Conservation (phyloP, 2,888 invertebrate species). For the Polyommatus icarus region DNA sequence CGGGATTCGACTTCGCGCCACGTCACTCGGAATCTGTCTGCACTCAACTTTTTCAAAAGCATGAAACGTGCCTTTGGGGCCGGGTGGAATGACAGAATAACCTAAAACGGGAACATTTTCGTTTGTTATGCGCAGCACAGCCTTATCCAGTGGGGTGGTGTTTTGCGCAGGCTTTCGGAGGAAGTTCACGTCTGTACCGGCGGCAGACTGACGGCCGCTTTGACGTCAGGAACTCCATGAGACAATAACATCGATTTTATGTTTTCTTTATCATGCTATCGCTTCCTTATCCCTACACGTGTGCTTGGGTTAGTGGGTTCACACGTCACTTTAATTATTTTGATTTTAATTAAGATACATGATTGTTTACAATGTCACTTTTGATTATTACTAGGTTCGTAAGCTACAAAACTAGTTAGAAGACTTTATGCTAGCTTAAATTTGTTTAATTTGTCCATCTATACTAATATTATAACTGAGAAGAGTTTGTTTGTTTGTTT, state of each 20-base stretch:
- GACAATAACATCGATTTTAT: conserved; percentile 36
- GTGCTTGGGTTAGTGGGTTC: not conserved
- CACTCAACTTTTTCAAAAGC: not conserved
- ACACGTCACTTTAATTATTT: not conserved
- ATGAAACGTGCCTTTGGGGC: not conserved
- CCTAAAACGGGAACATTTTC: not conserved
- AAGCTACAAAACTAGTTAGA: no score
- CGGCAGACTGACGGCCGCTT: conserved; percentile 52
- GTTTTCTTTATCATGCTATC: not conserved
- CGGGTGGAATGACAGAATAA: not conserved
- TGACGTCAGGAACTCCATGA: conserved; percentile 47
- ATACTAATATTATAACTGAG: not conserved
- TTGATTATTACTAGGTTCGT: no score
- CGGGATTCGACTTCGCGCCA: not conserved
- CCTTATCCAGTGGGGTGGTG: conserved; percentile 43
- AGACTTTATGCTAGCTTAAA: no score
- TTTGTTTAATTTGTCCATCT: no score
- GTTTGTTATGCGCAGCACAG: conserved; percentile 40
- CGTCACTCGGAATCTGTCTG: not conserved
- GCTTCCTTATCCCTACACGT: not conserved
- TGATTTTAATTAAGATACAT: no score
- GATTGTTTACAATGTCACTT: no score
- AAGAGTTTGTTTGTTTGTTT: no score
- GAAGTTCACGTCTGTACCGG: conserved; percentile 48
- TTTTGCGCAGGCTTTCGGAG: conserved; percentile 51